These are phyloP conservation scores for Sinelater perroti DNA, from an alignment of 2,888 invertebrate genomes.

Conservation along the genomic window DNA sequence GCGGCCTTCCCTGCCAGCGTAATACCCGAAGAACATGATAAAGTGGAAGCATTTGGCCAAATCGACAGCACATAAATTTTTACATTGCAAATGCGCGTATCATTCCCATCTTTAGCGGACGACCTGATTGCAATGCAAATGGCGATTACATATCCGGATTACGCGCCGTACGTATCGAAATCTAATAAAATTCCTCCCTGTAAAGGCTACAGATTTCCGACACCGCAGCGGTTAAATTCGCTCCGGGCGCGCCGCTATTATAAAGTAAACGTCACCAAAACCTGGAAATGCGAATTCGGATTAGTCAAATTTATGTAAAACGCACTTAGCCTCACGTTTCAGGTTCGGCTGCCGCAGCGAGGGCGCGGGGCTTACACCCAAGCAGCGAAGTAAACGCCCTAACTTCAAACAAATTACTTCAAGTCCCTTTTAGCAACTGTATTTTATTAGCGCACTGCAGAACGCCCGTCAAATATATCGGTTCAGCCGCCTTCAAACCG, in stretches of 20 bases:
- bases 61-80: conserved; percentile 28
- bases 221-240: conserved; percentile 1
- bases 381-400: conserved; percentile 23
- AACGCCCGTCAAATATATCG: conserved; percentile 7
- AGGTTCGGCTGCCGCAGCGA: conserved; percentile 19
- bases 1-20: too few species aligned
- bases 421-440: conserved; percentile 23
- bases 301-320: conserved; percentile 35
- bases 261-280: conserved; percentile 13
- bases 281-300: conserved; percentile 20
- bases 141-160: conserved; percentile 26
- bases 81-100: conserved; percentile 20
- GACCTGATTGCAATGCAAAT: conserved; percentile 25
- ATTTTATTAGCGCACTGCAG: conserved; percentile 16
- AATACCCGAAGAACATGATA: conserved; percentile 19
- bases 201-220: conserved; percentile 6
- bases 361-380: conserved; percentile 25
- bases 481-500: conserved; percentile 12
- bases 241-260: background rate
- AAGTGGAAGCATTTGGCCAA: conserved; percentile 25
- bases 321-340: conserved; percentile 26
- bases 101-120: conserved; percentile 19
- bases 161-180: conserved; percentile 9
- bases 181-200: conserved; percentile 6
- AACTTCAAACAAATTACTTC: conserved; percentile 23